phyloP scores from a whole-genome alignment of 2,113 vertebrate species.

The Sander vitreus region DNA sequence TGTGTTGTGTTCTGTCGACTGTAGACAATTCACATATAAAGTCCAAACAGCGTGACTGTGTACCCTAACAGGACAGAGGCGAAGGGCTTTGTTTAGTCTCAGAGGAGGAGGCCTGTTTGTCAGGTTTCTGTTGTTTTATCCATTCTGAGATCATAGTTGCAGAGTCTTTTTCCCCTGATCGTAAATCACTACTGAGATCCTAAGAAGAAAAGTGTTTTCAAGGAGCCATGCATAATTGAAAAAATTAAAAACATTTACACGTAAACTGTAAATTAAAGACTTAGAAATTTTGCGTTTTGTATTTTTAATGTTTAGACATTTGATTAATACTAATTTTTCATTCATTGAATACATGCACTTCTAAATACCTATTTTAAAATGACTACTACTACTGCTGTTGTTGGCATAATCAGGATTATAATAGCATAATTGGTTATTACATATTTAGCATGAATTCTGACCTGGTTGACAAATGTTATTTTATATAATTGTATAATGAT shows the following conservation, averaged over 20 bases:
- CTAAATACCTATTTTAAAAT: background rate
- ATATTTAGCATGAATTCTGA: background rate
- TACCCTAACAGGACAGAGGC: background rate
- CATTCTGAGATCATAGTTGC: background rate
- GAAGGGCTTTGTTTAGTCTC: conserved; percentile 15
- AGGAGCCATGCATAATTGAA: background rate
- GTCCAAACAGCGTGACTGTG: background rate
- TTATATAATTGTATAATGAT: background rate
- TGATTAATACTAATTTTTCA: background rate
- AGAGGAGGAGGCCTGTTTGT: conserved; percentile 10
- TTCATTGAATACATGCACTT: background rate
- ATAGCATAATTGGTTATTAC: too few relatives aligned
- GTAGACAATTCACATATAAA: background rate
- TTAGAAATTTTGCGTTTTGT: background rate
- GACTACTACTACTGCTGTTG: too few relatives aligned
- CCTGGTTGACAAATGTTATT: background rate
- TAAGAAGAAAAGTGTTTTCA: background rate
- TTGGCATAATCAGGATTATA: too few relatives aligned
- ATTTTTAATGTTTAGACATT: background rate
- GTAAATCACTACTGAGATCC: background rate
- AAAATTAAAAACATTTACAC: background rate
- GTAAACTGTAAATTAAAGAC: background rate
- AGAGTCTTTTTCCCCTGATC: background rate
- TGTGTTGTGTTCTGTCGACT: conserved; percentile 2
- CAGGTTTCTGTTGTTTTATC: background rate